A percentile compares a stretch with the other conserved stretches of the same genome.
phyloP scores from a whole-genome alignment of 2,888 invertebrate genomes.

The Iphiclides podalirius region DNA sequence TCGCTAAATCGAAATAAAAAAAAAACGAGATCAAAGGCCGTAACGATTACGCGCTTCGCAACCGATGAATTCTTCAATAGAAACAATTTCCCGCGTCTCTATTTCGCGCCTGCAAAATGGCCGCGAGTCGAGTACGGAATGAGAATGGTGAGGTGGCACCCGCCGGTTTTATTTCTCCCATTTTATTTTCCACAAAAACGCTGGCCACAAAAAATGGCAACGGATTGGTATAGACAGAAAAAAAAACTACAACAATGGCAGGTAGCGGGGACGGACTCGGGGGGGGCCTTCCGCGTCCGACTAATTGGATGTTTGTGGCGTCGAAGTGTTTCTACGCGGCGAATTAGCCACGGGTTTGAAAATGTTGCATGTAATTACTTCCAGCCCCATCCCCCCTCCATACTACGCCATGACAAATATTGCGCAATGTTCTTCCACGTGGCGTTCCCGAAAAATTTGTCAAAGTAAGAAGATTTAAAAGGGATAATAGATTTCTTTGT shows the following conservation, averaged over 20 bases:
- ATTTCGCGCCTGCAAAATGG: constrained; percentile 27
- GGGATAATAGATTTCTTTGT: too few relatives aligned
- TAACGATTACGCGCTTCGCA: constrained; percentile 16
- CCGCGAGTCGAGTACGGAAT: constrained; percentile 27
- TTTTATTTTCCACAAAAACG: constrained; percentile 16
- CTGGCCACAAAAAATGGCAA: constrained; percentile 1
- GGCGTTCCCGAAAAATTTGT: too few relatives aligned
- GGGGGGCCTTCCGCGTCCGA: constrained; percentile 16
- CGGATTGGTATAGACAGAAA: not conserved
- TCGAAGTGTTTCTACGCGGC: constrained; percentile 22
- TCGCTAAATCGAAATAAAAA: constrained; percentile 4
- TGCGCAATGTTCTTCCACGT: too few relatives aligned
- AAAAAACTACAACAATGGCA: constrained; percentile 27
- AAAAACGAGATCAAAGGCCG: constrained; percentile 14
- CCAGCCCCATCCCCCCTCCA: not conserved
- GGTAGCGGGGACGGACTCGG: constrained; percentile 24
- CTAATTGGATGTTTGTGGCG: constrained; percentile 30
- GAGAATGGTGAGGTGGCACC: too few relatives aligned
- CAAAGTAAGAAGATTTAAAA: too few relatives aligned
- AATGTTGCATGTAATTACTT: constrained; percentile 15
- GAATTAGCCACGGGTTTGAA: constrained; percentile 21
- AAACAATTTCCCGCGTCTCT: constrained; percentile 28
- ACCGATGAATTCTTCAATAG: constrained; percentile 24
- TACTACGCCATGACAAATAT: too few relatives aligned
- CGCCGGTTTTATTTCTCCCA: not conserved